These are phyloP conservation scores for Parapristionchus giblindavisi DNA, from an alignment of 2,888 invertebrate species.

Conservation along the genomic window DNA sequence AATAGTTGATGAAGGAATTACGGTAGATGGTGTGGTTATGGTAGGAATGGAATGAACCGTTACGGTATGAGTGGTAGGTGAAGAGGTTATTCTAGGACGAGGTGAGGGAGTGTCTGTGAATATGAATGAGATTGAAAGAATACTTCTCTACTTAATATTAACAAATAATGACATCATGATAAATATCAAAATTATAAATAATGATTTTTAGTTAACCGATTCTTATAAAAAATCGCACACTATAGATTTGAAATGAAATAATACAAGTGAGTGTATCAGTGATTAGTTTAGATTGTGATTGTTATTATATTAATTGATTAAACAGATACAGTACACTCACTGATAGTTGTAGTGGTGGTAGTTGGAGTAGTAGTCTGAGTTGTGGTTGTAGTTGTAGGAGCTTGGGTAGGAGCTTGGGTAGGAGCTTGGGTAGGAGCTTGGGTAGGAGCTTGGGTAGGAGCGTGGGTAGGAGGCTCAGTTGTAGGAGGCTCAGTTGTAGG, in stretches of 20 bases:
- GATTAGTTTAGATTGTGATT: too few relatives aligned
- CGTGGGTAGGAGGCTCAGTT: not conserved
- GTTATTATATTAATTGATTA: too few relatives aligned
- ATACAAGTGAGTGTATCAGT: too few relatives aligned
- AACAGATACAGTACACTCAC: too few relatives aligned
- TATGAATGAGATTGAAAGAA: slow-evolving; percentile 1
- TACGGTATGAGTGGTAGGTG: not conserved
- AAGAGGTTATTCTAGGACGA: not conserved
- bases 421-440: not conserved
- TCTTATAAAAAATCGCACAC: too few relatives aligned
- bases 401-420: not conserved
- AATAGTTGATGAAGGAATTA: not conserved
- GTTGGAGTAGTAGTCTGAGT: not conserved
- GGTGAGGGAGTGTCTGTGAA: not conserved
- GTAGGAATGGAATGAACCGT: not conserved
- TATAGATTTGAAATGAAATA: too few relatives aligned
- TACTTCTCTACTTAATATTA: too few relatives aligned
- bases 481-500: not conserved
- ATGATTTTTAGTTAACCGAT: too few relatives aligned
- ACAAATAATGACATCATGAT: too few relatives aligned
- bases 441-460: not conserved
- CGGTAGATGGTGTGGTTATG: not conserved
- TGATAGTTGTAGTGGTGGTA: too few relatives aligned
- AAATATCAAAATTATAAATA: too few relatives aligned
- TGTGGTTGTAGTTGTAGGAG: not conserved